Percentiles rank a stretch among this genome's conserved stretches.
These are phyloP conservation scores for Gadus chalcogrammus DNA, from an alignment of 2,113 vertebrate species.

Conservation along the genomic window DNA sequence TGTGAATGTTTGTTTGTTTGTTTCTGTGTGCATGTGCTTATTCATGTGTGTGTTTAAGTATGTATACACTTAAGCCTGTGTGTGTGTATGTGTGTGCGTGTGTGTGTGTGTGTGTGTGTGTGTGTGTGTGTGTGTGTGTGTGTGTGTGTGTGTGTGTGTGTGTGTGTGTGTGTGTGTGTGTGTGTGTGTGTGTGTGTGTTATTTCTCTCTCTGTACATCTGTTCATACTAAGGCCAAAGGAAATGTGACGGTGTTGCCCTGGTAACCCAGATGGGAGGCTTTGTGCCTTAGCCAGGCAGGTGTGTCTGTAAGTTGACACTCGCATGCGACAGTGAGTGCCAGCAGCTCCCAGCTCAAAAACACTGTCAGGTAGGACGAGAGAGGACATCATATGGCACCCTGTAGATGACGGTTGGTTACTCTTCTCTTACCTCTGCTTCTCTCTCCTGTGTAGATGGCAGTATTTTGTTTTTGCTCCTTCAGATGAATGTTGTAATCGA, in stretches of 20 bases:
- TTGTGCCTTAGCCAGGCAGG: slow-evolving; percentile 53
- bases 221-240: slow-evolving; percentile 6
- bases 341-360: slow-evolving; percentile 17
- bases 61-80: too few species aligned
- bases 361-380: not conserved
- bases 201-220: slow-evolving; percentile 11
- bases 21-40: not conserved
- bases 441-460: not conserved
- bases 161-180: not conserved
- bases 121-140: slow-evolving; percentile 6
- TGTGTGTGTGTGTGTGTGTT: slow-evolving; percentile 2
- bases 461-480: not conserved
- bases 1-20: not conserved
- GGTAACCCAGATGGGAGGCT: slow-evolving; percentile 53
- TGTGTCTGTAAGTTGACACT: slow-evolving; percentile 71
- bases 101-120: not conserved
- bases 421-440: too few species aligned
- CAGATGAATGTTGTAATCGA: not conserved
- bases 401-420: not conserved
- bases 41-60: not conserved
- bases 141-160: not conserved
- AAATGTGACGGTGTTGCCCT: slow-evolving; percentile 33
- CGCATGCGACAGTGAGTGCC: slow-evolving; percentile 22
- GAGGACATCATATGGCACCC: not conserved
- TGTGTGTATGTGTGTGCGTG: slow-evolving; percentile 9